A percentile compares a stretch with the other conserved stretches of the same genome.
These are phyloP conservation scores for Amaurobius ferox DNA, from an alignment of 2,888 invertebrate species.

Conservation along the genomic window DNA sequence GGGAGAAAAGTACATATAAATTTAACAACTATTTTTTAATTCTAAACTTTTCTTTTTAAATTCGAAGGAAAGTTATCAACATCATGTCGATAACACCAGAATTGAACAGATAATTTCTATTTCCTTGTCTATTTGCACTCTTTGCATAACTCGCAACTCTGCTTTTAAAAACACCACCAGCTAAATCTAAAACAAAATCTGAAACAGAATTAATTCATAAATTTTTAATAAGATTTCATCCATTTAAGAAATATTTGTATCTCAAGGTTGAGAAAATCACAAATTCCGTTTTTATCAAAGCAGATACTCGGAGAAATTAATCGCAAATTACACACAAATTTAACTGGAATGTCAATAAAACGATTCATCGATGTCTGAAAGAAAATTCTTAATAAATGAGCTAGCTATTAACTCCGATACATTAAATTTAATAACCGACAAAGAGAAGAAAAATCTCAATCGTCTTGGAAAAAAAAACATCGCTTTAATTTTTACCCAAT, in stretches of 20 bases:
- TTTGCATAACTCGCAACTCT: too few relatives aligned
- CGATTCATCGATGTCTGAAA: slow-evolving; percentile 3
- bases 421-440: slow-evolving; percentile 16
- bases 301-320: neutral
- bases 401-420: slow-evolving; percentile 10
- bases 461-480: neutral
- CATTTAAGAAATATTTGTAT: neutral
- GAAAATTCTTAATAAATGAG: neutral
- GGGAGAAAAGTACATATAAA: too few relatives aligned
- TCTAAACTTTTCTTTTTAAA: too few relatives aligned
- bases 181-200: neutral
- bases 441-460: slow-evolving; percentile 14
- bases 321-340: slow-evolving; percentile 10
- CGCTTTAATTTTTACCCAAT: slow-evolving; percentile 7
- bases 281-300: slow-evolving; percentile 1
- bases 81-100: too few relatives aligned
- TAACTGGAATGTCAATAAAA: slow-evolving; percentile 18
- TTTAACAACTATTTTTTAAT: too few relatives aligned
- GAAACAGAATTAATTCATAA: neutral
- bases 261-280: neutral
- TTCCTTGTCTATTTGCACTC: too few relatives aligned
- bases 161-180: neutral
- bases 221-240: neutral
- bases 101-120: too few relatives aligned
- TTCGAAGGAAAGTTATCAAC: too few relatives aligned